A percentile compares a stretch with the other conserved stretches of the same genome.
These are phyloP conservation scores for Pherbina coryleti DNA, from an alignment of 2,888 invertebrate species.

Conservation along the genomic window DNA sequence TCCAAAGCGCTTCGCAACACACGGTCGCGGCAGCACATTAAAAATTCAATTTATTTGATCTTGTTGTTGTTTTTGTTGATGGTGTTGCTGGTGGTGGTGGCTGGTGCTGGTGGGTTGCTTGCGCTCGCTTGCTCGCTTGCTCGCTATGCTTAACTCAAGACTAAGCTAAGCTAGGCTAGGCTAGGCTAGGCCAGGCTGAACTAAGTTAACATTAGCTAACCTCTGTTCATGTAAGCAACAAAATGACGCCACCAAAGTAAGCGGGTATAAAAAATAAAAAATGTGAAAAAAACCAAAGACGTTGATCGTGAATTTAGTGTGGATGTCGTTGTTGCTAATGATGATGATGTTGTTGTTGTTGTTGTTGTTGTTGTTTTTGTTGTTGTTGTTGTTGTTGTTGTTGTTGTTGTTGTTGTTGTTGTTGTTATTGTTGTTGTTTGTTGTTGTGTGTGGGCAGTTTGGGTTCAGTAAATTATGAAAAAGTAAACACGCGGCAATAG, in stretches of 20 bases:
- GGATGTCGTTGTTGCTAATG: background rate
- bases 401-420: background rate
- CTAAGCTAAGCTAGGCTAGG: background rate
- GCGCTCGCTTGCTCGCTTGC: background rate
- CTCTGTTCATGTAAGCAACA: background rate
- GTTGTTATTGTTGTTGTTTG: background rate
- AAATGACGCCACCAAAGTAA: background rate
- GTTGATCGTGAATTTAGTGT: constrained; percentile 16
- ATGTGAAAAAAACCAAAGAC: background rate
- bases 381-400: background rate
- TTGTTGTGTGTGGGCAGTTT: constrained; percentile 5
- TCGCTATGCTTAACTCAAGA: background rate
- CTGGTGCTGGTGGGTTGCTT: background rate
- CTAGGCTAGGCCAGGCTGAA: background rate
- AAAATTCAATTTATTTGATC: constrained; percentile 14
- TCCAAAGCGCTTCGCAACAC: background rate
- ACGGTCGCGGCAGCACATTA: background rate
- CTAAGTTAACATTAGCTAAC: constrained; percentile 10
- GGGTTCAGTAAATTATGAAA: constrained; percentile 11
- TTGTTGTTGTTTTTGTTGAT: background rate
- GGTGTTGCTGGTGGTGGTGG: background rate
- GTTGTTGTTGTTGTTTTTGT: background rate
- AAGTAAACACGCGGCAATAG: too few species aligned
- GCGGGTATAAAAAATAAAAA: background rate
- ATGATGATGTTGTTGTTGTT: background rate